Percentiles rank a stretch among this genome's conserved stretches.
These are phyloP conservation scores for Agriotes lineatus DNA, from an alignment of 2,888 invertebrate genomes.

Conservation along the genomic window DNA sequence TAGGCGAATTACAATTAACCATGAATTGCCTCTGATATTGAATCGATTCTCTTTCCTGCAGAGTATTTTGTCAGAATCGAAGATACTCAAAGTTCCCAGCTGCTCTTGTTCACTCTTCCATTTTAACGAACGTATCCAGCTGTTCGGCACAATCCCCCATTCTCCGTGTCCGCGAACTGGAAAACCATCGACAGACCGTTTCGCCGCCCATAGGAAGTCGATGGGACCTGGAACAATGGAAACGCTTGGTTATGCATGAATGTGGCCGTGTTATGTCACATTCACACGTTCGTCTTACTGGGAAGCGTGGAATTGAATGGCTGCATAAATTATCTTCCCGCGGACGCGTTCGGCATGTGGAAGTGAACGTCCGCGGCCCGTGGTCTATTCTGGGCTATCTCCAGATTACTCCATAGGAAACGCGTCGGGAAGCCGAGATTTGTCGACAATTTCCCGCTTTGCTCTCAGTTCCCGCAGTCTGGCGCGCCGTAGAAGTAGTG, in stretches of 20 bases:
- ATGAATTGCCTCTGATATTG: too few species aligned
- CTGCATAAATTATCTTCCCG: slow-evolving; percentile 16
- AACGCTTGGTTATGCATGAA: slow-evolving; percentile 17
- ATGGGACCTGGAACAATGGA: slow-evolving; percentile 12
- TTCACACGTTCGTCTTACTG: slow-evolving; percentile 19
- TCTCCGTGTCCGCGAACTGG: neutral
- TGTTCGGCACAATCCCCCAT: too few species aligned
- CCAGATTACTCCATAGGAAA: slow-evolving; percentile 7
- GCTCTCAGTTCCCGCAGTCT: too few species aligned
- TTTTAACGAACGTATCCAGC: too few species aligned
- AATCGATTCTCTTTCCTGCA: too few species aligned
- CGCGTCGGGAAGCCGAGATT: neutral
- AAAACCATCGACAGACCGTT: neutral
- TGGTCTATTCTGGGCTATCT: slow-evolving; percentile 11
- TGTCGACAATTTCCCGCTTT: too few species aligned
- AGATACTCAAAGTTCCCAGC: too few species aligned
- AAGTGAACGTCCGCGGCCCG: slow-evolving; percentile 22
- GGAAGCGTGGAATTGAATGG: slow-evolving; percentile 23
- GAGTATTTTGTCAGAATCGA: too few species aligned
- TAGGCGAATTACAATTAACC: too few species aligned
- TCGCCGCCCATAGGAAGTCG: neutral
- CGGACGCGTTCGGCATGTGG: slow-evolving; percentile 23
- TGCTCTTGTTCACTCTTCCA: too few species aligned
- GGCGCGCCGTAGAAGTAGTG: too few species aligned
- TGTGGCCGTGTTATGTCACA: slow-evolving; percentile 20